Evolutionary conservation across 2,797 vertebrate species (phyloP).

Genomic region (Pseudotriccus pelzelni): DNA sequence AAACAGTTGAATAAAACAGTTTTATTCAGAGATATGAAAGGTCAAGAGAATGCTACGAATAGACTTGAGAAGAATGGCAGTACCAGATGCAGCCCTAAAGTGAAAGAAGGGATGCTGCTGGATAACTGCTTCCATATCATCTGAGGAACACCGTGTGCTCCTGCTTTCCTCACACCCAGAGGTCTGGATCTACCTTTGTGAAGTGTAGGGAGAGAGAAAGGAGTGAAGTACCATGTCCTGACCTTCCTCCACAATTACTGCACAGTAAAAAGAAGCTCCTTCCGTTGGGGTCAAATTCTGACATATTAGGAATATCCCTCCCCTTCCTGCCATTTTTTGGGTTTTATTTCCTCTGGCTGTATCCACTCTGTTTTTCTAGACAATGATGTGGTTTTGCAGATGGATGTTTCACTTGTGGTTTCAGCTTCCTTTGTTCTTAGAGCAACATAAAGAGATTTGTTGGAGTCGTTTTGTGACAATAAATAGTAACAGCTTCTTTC

Average conservation of each 20-base stretch:
- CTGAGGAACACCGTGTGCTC: neutral
- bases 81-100: neutral
- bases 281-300: neutral
- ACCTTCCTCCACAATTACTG: neutral
- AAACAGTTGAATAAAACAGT: neutral
- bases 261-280: neutral
- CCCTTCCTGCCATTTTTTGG: accelerated
- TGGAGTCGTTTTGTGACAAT: neutral
- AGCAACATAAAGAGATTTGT: neutral
- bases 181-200: neutral
- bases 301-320: neutral
- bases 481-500: neutral
- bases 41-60: neutral
- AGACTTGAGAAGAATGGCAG: neutral
- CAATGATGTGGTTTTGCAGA: neutral
- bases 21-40: neutral
- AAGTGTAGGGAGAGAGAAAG: neutral
- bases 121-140: neutral
- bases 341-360: neutral
- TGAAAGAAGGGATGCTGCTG: neutral
- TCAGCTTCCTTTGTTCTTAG: neutral
- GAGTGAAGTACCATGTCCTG: neutral
- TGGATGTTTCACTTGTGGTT: neutral
- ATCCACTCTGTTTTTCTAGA: neutral
- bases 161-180: neutral